Percentiles rank a stretch among this genome's conserved stretches.
These are phyloP conservation scores for Microctenopoma steveboyesi DNA, from an alignment of 2,797 vertebrate genomes.

Conservation along the genomic window DNA sequence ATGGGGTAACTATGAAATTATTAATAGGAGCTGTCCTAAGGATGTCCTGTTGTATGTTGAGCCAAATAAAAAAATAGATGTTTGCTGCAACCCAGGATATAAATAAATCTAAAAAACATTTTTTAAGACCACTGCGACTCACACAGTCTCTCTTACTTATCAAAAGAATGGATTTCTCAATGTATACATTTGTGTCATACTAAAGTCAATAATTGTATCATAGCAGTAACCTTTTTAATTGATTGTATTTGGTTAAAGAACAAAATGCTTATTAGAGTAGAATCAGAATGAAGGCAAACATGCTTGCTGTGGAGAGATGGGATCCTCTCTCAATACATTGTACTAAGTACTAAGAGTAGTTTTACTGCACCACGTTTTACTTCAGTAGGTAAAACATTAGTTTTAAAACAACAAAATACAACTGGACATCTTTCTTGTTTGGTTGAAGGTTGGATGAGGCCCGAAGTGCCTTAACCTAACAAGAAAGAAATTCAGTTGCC, in stretches of 20 bases:
- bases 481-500: no score
- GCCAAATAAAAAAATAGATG: slow-evolving; percentile 4
- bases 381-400: no score
- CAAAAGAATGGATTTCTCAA: not conserved
- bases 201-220: not conserved
- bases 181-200: not conserved
- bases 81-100: slow-evolving; percentile 14
- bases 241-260: not conserved
- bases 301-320: no score
- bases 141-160: slow-evolving; percentile 13
- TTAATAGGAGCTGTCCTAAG: slow-evolving; percentile 60
- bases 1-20: slow-evolving; percentile 69
- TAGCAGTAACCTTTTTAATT: not conserved
- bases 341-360: no score
- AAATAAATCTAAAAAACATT: slow-evolving; percentile 4
- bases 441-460: no score
- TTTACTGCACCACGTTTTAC: no score
- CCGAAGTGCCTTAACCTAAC: no score
- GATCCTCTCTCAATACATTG: no score
- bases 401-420: no score
- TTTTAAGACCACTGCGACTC: slow-evolving; percentile 8
- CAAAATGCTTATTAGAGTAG: not conserved
- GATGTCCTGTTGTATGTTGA: slow-evolving; percentile 40
- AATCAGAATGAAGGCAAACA: not conserved
- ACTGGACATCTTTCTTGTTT: no score